Base-by-base conservation (phyloP, 2,888 invertebrate genomes). In the Yponomeuta malinellus region DNA sequence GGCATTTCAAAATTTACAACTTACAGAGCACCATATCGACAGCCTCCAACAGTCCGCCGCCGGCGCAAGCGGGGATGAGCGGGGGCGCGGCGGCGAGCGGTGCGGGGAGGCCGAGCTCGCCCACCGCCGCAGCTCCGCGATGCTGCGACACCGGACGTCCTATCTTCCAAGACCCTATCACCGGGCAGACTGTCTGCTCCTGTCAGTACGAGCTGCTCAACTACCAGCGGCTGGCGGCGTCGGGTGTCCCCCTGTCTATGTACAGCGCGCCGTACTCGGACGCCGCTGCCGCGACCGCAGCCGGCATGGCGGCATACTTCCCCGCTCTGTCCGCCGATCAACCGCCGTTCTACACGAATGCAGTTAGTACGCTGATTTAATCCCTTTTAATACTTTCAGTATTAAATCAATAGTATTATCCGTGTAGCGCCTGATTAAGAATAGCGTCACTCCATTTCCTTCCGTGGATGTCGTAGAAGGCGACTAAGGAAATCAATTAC, bases 131-230 rank as follows among this genome's bases (percentile, higher is more conserved):
- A 72, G 92, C 94, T 76, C 90, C 93, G 74, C 90, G 97, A 79
- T 97, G 98, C 93, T 97, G 98, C 93, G 97, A 98, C 93, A 97
- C 97, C 76, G 98, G 98, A 76, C 94, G 98, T 81, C 96, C 97
- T 75, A 95, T 98, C 85, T 97, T 97, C 93, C 97, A 97, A 83
- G 97, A 97, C 89, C 97, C 97, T 67, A 94, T 97, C 77, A 96
- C 97, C 77, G 97, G 97, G 71, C 97, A 97, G 89, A 96, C 96
- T 72, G 95, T 97, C 75, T 97, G 97, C 92, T 97, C 97, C 79
- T 97, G 97, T 89, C 97, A 97, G 88, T 97, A 97, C 92, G 97
- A 97, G 91, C 94, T 97, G 79, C 94, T 97, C 80, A 95, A 95
- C 90, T 96, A 96, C 92, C 97, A 96, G 90, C 94, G 97, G 82